A percentile compares a stretch with the other conserved stretches of the same genome.
phyloP scores from a whole-genome alignment of 1,140 invertebrate species.

The Teleogryllus occipitalis region DNA sequence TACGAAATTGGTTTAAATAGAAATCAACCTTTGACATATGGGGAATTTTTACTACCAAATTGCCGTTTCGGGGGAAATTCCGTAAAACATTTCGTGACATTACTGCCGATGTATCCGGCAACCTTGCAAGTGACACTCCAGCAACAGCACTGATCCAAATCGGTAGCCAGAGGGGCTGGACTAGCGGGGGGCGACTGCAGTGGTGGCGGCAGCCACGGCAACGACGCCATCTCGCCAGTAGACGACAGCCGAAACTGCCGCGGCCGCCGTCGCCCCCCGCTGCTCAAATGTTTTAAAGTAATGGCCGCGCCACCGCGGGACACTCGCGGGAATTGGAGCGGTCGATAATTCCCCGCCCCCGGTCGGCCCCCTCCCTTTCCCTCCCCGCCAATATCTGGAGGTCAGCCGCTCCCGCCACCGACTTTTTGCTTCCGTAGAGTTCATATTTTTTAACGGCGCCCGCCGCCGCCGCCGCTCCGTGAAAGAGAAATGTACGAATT shows the following conservation, averaged over 20 bases:
- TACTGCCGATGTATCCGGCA: no score
- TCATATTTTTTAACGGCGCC: not conserved
- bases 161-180: no score
- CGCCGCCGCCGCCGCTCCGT: not conserved
- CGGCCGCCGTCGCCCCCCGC: not conserved
- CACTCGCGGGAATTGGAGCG: not conserved
- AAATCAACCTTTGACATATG: no score
- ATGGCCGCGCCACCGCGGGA: not conserved
- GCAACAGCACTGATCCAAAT: no score
- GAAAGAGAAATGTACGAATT: not conserved
- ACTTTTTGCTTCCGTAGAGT: not conserved
- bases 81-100: no score
- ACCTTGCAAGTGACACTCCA: no score
- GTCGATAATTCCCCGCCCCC: not conserved
- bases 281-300: slow-evolving; percentile 5
- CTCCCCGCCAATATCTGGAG: not conserved
- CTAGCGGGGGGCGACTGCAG: no score
- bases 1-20: no score
- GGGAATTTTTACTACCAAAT: no score
- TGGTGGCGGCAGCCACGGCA: no score
- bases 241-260: not conserved
- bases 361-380: not conserved
- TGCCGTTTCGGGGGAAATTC: no score
- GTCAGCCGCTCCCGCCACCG: not conserved
- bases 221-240: not conserved